Conservation (phyloP, 2,113 vertebrate species). For the Verasper variegatus region DNA sequence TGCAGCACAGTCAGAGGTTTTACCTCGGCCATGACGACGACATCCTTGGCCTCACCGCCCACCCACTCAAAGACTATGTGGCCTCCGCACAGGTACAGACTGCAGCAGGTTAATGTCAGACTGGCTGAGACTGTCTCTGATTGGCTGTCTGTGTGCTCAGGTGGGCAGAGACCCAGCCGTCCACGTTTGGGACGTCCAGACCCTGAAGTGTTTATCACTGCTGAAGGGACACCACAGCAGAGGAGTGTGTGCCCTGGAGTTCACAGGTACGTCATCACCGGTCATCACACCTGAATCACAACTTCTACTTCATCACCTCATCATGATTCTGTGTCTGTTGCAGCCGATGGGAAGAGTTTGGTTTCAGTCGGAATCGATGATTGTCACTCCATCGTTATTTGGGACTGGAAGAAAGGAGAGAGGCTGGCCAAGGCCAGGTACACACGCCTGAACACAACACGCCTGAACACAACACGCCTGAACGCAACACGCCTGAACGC, state of each 20-base stretch:
- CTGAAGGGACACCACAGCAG: constrained; percentile 92
- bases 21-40: constrained; percentile 97
- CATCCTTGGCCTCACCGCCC: constrained; percentile 91
- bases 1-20: constrained; percentile 92
- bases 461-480: neutral
- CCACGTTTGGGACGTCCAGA: constrained; percentile 96
- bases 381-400: constrained; percentile 92
- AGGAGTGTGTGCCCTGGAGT: constrained; percentile 96
- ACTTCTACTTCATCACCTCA: neutral
- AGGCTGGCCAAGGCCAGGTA: constrained; percentile 93
- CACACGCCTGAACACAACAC: neutral
- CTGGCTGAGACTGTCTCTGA: constrained; percentile 3
- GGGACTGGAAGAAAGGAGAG: constrained; percentile 99
- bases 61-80: constrained; percentile 93
- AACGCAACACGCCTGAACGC: neutral
- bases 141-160: constrained; percentile 70
- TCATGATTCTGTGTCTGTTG: neutral
- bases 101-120: rapidly evolving
- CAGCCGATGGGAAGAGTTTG: constrained; percentile 95
- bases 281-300: too few species aligned
- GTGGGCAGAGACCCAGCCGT: constrained; percentile 95
- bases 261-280: constrained; percentile 85
- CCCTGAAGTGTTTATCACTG: constrained; percentile 92
- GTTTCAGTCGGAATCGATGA: constrained; percentile 94
- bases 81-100: constrained; percentile 91